phyloP scores from a whole-genome alignment of 2,888 invertebrate species.

The Strigamia crassipes region DNA sequence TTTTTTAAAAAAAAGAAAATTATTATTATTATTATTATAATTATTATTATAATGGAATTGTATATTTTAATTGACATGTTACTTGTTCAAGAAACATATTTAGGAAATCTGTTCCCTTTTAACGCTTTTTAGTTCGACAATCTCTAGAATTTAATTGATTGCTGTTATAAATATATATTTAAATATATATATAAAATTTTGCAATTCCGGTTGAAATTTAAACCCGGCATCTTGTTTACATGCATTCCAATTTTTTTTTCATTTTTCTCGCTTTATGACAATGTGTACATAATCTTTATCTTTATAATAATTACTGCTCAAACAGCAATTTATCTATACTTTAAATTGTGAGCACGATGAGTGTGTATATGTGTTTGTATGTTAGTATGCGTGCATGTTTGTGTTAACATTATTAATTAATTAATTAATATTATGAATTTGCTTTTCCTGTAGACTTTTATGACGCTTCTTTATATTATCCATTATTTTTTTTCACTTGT shows the following conservation, averaged over 20 bases:
- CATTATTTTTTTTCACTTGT: neutral
- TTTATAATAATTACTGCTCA: neutral
- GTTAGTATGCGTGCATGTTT: neutral
- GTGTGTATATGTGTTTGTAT: neutral
- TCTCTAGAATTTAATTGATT: neutral
- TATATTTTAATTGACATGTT: conserved; percentile 12
- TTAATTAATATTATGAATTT: neutral
- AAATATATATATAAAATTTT: neutral
- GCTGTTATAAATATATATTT: neutral
- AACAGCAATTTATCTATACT: neutral
- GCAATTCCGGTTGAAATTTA: neutral
- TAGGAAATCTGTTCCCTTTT: conserved; percentile 22
- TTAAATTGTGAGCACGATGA: neutral
- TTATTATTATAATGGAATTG: neutral
- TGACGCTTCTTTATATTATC: neutral
- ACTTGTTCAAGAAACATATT: neutral
- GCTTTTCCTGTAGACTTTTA: neutral
- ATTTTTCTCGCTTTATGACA: neutral
- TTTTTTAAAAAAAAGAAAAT: neutral
- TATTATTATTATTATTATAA: neutral
- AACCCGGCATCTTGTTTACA: no score
- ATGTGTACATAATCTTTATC: neutral
- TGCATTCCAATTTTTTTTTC: neutral
- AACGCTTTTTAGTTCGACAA: neutral
- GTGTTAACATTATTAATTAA: neutral